Base-by-base conservation (phyloP, 2,888 invertebrate genomes). In the Agonum fuliginosum region DNA sequence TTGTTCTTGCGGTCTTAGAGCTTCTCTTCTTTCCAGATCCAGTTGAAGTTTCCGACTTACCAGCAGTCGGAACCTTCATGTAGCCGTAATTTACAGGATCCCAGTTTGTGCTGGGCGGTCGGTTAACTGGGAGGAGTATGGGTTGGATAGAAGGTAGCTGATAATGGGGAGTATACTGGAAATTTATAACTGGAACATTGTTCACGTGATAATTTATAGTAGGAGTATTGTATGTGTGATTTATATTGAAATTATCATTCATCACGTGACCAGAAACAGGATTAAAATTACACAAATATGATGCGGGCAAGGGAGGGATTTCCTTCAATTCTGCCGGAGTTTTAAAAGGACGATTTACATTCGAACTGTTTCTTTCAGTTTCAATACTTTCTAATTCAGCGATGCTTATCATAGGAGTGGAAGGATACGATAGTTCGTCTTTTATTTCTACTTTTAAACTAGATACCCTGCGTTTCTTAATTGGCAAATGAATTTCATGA, bases 391-490 rank as follows among this genome's bases (percentile, higher is more conserved):
- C 84, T 5, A 86, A 80, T 80, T 86, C 86, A 2, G 86, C 86
- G 46, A 86, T 86, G 78, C 85, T 86, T 17, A 86, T 84, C 84
- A 86, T 86, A 2, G 85, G 85, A 6, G 83, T 84, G 10, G 86
- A 84, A 8, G 86, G 86, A 81, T 86, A 86, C 77, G 85, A 85
- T n/a, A 85, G 83, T 78, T 84, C 76, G 22, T 77, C 76, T 69
- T 77, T 69, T 8, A 70, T 70, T 24, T 70, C 70, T 41, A 70
- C 54, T 67, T 75, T 75, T 43, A 70, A 37, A 34, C 69, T 51
- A 51, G 69, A 69, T 24, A 77, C 76, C 30, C 76, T 46, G 17
- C 76, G 76, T 69, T 77, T 77, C 37, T 77, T 77, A 24, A 77
- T 70, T 37, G 76, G 76, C 41, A 77, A 77, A 77, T 77, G 76